Conservation (phyloP, 1,140 invertebrate species). For the Brevipalpus yothersi region DNA sequence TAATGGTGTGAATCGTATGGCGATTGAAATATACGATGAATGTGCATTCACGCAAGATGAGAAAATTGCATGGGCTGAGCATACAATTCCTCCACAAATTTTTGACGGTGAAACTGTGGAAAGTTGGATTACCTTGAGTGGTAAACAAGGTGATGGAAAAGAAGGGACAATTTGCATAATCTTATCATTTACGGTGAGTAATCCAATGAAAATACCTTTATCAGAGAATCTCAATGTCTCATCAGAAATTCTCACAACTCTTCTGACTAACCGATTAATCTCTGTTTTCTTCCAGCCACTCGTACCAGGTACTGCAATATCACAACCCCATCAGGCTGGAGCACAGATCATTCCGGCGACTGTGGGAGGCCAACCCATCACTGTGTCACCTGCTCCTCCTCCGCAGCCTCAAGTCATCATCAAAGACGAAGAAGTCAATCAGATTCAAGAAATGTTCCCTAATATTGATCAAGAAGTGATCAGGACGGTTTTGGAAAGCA, state of each 20-base stretch:
- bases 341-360: neutral
- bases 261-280: neutral
- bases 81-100: constrained; percentile 48
- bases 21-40: constrained; percentile 88
- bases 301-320: neutral
- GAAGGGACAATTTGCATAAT: constrained; percentile 50
- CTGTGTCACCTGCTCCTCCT: neutral
- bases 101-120: constrained; percentile 66
- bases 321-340: neutral
- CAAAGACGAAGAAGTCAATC: constrained; percentile 13
- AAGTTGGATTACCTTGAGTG: constrained; percentile 73
- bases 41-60: constrained; percentile 87
- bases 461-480: constrained; percentile 75
- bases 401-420: constrained; percentile 3
- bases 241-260: neutral
- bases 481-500: constrained; percentile 64
- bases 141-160: constrained; percentile 70
- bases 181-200: constrained; percentile 34
- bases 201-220: neutral
- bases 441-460: constrained; percentile 89
- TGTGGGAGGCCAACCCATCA: neutral
- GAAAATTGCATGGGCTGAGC: constrained; percentile 66
- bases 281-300: neutral
- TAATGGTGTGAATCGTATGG: constrained; percentile 57
- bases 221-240: neutral